Conservation (phyloP, 2,113 vertebrate genomes). For the Ophthalmolycus amberensis region DNA sequence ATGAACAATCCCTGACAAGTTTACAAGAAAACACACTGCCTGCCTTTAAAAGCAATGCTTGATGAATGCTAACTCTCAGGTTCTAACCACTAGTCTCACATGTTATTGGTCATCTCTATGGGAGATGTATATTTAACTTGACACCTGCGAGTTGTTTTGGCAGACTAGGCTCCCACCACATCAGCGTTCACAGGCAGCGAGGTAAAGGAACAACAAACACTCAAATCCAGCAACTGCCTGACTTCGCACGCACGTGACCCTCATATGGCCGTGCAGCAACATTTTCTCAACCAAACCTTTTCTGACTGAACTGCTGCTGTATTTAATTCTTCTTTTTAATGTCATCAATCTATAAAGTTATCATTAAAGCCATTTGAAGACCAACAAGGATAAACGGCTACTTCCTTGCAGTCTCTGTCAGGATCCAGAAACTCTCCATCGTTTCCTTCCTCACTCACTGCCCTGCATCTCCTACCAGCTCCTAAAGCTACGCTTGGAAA, state of each 20-base stretch:
- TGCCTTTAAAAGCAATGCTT: neutral
- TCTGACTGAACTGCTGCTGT: slow-evolving; percentile 17
- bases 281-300: slow-evolving; percentile 30
- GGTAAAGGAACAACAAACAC: slow-evolving; percentile 61
- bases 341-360: slow-evolving; percentile 45
- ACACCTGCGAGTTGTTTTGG: slow-evolving; percentile 47
- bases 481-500: slow-evolving; percentile 62
- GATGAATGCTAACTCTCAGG: neutral
- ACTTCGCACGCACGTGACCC: slow-evolving; percentile 34
- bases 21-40: neutral
- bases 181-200: slow-evolving; percentile 25
- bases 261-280: neutral
- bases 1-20: neutral
- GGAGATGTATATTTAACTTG: slow-evolving; percentile 41
- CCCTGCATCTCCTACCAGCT: slow-evolving; percentile 43
- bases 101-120: slow-evolving; percentile 12
- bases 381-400: slow-evolving; percentile 32
- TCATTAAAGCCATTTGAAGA: slow-evolving; percentile 49
- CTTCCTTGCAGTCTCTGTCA: slow-evolving; percentile 43
- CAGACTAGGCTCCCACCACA: slow-evolving; percentile 25
- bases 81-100: slow-evolving; percentile 16
- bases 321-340: slow-evolving; percentile 32
- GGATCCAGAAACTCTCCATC: slow-evolving; percentile 49
- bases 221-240: slow-evolving; percentile 41
- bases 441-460: slow-evolving; percentile 41